Base-by-base conservation (phyloP, 2,888 invertebrate species). In the Papilio elwesi region DNA sequence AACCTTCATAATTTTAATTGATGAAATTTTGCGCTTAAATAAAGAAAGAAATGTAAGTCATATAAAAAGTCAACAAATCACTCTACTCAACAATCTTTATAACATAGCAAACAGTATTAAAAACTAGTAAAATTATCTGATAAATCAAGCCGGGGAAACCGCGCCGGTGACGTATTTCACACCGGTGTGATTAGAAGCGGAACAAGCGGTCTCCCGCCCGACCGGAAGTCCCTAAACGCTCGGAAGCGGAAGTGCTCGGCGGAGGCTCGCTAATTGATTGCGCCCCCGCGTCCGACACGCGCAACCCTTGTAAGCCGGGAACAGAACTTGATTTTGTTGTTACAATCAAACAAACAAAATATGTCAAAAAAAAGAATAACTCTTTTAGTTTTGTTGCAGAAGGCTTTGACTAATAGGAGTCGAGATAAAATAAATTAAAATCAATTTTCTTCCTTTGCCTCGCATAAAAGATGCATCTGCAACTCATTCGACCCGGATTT, bases 161-260 rank as follows among this genome's bases (percentile, higher is more conserved):
- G 75, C 74, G 67, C 74, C 74, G 79, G 80, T 84, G 85, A 85
- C 82, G 83, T 82, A 81, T 85, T 80, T 81, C 81, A 84, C 82
- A 81, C 79, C 78, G 81, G 75, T 75, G 77, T 80, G 79, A 83
- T 83, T 81, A 79, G 79, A 71, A 78, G 77, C 76, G 77, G 77
- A 79, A 81, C 80, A 75, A 74, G 77, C 78, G 75, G 77, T 74
- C 70, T 76, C 75, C 82, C 82, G 82, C 85, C 86, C 82, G 84
- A 83, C 86, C 91, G 92, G 92, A 93, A 89, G 91, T 89, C 82
- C 85, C 89, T 92, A 91, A 91, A 91, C 90, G 90, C 85, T 90
- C 90, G 90, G 90, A 90, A 90, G 83, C 91, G 92, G 92, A 91
- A 91, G 89, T 87, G 85, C 85, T 89, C 85, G 85, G 84, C 85